Evolutionary conservation across 2,888 invertebrate genomes (phyloP), one percentile per base, ranked within the genome.

Genomic region (Lymantria dispar): DNA sequence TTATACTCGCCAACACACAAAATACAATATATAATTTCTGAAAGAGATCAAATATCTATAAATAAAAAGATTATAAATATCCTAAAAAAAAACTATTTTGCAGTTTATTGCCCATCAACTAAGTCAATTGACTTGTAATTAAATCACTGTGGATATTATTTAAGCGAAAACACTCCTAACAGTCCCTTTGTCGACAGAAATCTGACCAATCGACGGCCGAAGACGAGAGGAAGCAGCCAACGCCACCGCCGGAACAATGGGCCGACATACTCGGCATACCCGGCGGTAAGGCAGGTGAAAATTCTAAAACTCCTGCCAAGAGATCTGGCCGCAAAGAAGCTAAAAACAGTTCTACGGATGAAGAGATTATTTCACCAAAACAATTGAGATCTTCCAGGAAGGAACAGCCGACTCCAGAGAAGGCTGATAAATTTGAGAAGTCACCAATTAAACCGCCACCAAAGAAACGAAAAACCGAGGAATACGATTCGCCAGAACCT

Each of bases 241-340:
- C 89, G 0, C 90, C 90, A 0, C 90, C 90, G 0, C 90, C 87
- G 0, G 90, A 91, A 72, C 87, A 88, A 56, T 89, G 90, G 90
- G 88, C 90, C 2, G 90, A 90, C 36, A 91, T 91, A 9, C 81
- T 91, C 29, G 90, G 89, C 59, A 87, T 91, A 1, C 89, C 90
- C 0, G 86, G 82, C 33, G 78, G 39, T 57, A 9, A 72, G 66
- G 37, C 62, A 49, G 43, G 51, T 31, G 47, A 59, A 47, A 52
- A 50, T 7, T 39, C 48, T 15, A 30, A 49, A 56, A 7, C 64
- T 54, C 10, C 68, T 3, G 15, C n/a, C 29, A 52, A 48, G 41
- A 52, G 48, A 39, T n/a, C 42, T 7, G 14, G 22, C 13, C 41
- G 48, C 3, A 48, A 70, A 36, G 56, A 62, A 5, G 11, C 68